Evolutionary conservation across 2,888 invertebrate genomes (phyloP), one percentile per base, ranked within the genome.

Genomic region (Pheosia tremula): DNA sequence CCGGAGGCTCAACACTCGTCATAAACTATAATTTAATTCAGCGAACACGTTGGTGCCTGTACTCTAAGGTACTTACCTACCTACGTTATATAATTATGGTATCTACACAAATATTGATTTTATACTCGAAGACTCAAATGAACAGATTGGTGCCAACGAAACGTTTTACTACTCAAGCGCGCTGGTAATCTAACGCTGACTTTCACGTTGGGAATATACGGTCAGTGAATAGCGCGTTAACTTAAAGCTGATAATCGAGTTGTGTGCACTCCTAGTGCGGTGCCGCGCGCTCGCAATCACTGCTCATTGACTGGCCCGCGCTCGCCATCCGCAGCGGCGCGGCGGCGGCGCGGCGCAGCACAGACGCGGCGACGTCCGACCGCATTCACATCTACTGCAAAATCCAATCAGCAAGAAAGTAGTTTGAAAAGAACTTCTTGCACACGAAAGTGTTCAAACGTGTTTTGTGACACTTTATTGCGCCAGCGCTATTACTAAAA

Each of bases 281-380:
- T 58, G 63, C 71, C 66, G 59, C 64, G 63, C 62, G 67, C 63
- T 68, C 72, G 80, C 80, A 82, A 83, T 82, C 83, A 83, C 77
- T 70, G 72, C 75, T 64, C 80, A 81, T 84, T 82, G 81, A 82
- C 71, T 61, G 63, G 59, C 37, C 56, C 60, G 57, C 53, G 13
- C 56, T 43, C 13, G 43, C 45, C 36, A 10, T 43, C 13, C 56
- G 41, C 36, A 5, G 56, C 41, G 43, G n/a, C 13, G 55, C 39
- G 37, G 38, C n/a, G 52, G 5, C 39, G 13, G 13, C 41, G 24
- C 41, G 56, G 56, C 61, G 11, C 39, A 62, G 62, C 62, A 45
- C 36, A 55, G 62, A 57, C 67, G 58, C 52, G 66, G 58, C 52
- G 49, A 52, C 38, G 62, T 45, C 64, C 38, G 45, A 39, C 69